Conservation (phyloP, 2,113 vertebrate genomes). For the Dicaeum eximium region DNA sequence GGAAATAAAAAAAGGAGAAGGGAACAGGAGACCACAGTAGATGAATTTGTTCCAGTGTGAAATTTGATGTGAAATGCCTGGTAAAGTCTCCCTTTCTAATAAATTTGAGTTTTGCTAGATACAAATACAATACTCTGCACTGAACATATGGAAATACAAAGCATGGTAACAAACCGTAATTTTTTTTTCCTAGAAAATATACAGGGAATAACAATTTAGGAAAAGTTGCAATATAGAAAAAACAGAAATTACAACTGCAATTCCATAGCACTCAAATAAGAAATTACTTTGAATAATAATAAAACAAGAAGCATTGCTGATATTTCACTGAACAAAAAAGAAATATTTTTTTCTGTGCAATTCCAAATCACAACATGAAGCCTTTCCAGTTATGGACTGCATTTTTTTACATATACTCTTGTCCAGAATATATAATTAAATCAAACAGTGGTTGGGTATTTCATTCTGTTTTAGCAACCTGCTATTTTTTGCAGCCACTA, state of each 20-base stretch:
- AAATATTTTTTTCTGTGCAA: not conserved
- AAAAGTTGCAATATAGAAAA: not conserved
- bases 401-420: not conserved
- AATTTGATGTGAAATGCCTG: not conserved
- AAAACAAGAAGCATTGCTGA: not conserved
- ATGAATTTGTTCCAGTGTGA: not conserved
- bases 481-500: not conserved
- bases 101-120: not conserved
- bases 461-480: not conserved
- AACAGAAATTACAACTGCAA: not conserved
- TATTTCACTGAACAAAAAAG: not conserved
- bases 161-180: not conserved
- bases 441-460: not conserved
- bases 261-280: not conserved
- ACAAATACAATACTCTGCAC: not conserved
- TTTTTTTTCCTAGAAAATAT: not conserved
- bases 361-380: not conserved
- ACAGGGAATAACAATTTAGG: not conserved
- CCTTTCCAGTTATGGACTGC: not conserved
- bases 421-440: not conserved
- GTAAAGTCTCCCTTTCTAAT: not conserved
- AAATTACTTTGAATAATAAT: not conserved
- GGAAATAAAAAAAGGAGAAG: not conserved
- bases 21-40: not conserved
- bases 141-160: not conserved